Base-by-base conservation (phyloP, 1,140 invertebrate genomes). In the Drosophila repleta region DNA sequence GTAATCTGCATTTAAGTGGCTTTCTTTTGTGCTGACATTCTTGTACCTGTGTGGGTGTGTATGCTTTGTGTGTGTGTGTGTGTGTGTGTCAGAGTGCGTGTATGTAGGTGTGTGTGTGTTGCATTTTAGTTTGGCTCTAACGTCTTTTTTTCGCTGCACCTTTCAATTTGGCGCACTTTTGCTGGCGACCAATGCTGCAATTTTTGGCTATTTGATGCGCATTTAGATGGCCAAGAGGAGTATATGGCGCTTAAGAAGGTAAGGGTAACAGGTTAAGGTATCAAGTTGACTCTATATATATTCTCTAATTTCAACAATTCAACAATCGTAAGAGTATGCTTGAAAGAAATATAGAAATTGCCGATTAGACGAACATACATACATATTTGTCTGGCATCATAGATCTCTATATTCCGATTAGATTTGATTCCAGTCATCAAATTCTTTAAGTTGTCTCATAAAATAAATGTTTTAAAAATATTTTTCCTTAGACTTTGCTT, bases 1-100 rank as follows among this genome's bases (percentile, higher is more conserved):
- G 82, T 85, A 85, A 85, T 85, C 82, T 87, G 82, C 82, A 85
- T 87, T 85, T 85, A 85, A 85, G 82, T 85, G 82, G 82, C 82
- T 87, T 85, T 82, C 82, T 87, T 85, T 85, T 85, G 82, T 73
- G 74, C 76, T 73, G 46, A 73, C 64, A 73, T 48, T 67, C 41
- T 2, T 49, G 10, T 48, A 48, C 24, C 17, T 43, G 46, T 39
- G 20, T 60, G 45, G 52, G 29, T 26, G 41, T 67, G 45, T 24
- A 24, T 20, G 24, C n/a, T n/a, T n/a, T n/a, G n/a, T 60, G 45
- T 57, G 29, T 26, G 41, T 67, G 45, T 24, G 41, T 20, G 24
- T 32, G 24, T 46, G 39, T 46, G 35, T 69, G 35, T n/a, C n/a
- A n/a, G 29, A 18, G 13, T 35, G 39, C 7, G 13, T 41, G 35